phyloP scores from a whole-genome alignment of 2,888 invertebrate genomes.

The Agonopterix alstromeriana region DNA sequence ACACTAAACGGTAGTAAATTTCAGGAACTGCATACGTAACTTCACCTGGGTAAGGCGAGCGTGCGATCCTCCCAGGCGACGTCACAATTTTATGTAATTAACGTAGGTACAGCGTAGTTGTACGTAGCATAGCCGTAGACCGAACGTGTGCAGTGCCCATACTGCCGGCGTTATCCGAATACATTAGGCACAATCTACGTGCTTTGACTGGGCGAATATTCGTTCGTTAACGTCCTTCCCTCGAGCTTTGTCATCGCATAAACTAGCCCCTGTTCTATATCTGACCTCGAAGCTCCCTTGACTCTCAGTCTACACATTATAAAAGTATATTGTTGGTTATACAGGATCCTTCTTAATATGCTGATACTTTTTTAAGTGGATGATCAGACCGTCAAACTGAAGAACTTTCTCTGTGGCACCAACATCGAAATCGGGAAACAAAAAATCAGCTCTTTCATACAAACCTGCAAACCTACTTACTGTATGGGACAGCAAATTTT shows the following conservation, averaged over 20 bases:
- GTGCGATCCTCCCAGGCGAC: conserved; percentile 42
- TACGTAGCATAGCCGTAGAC: conserved; percentile 12
- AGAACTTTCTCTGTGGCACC: no score
- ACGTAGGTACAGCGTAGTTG: conserved; percentile 26
- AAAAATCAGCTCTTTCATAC: no score
- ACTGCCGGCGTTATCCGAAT: conserved; percentile 48
- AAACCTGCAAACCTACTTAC: no score
- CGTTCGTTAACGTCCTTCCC: conserved; percentile 39
- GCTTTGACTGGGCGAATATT: conserved; percentile 41
- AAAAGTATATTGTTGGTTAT: no score
- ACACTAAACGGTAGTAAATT: conserved; percentile 32
- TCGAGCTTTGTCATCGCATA: conserved; percentile 27
- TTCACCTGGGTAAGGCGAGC: conserved; percentile 33
- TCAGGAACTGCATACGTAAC: conserved; percentile 41
- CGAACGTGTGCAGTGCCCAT: conserved; percentile 23
- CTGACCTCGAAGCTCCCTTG: conserved; percentile 4
- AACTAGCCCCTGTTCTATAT: conserved; percentile 10
- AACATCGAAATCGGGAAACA: no score
- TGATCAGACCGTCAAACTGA: no score
- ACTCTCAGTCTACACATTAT: neutral
- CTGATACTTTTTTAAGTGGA: no score
- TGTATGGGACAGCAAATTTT: no score
- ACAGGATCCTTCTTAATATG: no score
- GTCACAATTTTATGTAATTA: conserved; percentile 66
- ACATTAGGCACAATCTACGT: conserved; percentile 50